A percentile compares a stretch with the other conserved stretches of the same genome.
Conservation (phyloP, 2,888 invertebrate genomes). For the Phaonia tiefii region DNA sequence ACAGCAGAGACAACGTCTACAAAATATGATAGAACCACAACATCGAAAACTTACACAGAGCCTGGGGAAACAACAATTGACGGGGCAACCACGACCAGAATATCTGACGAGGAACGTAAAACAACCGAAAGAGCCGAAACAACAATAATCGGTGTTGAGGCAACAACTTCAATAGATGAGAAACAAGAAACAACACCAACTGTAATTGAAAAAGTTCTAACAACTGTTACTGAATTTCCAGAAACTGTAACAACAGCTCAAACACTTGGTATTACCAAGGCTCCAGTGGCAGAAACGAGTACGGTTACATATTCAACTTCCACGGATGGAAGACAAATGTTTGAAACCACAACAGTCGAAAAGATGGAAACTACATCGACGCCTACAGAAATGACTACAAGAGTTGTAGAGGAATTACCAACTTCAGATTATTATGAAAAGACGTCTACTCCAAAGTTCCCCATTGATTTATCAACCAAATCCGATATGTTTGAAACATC, state of each 20-base stretch:
- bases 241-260: not conserved
- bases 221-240: not conserved
- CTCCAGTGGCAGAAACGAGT: not conserved
- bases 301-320: not conserved
- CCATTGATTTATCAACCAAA: not conserved
- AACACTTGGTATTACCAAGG: not conserved
- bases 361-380: slow-evolving; percentile 5
- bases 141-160: too few species aligned
- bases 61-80: not conserved
- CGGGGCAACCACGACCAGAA: not conserved
- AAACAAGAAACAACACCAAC: slow-evolving; percentile 2
- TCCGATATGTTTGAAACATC: slow-evolving; percentile 35
- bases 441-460: too few species aligned
- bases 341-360: slow-evolving; percentile 25
- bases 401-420: not conserved
- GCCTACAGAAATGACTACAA: not conserved
- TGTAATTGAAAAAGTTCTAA: not conserved
- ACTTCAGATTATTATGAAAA: not conserved
- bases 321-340: not conserved
- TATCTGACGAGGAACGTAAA: not conserved
- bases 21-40: not conserved
- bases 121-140: not conserved
- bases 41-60: not conserved
- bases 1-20: not conserved
- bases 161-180: not conserved